Percentiles rank a stretch among this genome's conserved stretches.
Conservation (phyloP, 2,888 invertebrate species). For the Trissonchulus latispiculum region DNA sequence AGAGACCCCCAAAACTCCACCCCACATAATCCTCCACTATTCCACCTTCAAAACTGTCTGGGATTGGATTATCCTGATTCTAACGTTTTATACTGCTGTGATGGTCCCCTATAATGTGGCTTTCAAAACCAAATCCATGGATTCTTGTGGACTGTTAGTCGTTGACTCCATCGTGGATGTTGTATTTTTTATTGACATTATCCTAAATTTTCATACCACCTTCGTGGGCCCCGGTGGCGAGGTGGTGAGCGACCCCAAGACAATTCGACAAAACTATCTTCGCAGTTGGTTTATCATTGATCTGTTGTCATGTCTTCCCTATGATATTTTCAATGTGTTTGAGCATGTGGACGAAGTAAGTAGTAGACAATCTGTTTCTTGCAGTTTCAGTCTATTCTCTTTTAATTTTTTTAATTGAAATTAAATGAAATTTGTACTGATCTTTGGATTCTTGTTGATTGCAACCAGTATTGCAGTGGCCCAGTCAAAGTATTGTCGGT, state of each 20-base stretch:
- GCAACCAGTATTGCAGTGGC: too few relatives aligned
- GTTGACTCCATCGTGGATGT: slow-evolving; percentile 86
- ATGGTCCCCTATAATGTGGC: slow-evolving; percentile 99
- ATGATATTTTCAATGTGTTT: slow-evolving; percentile 99
- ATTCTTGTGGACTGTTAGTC: slow-evolving; percentile 49
- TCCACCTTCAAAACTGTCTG: slow-evolving; percentile 90
- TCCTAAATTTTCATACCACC: slow-evolving; percentile 98
- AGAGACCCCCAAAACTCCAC: slow-evolving; percentile 98
- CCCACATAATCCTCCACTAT: slow-evolving; percentile 97
- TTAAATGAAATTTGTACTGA: not conserved
- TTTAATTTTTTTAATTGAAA: not conserved
- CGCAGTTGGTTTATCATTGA: slow-evolving; percentile 99
- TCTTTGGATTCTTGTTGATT: too few relatives aligned
- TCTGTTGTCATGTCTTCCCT: slow-evolving; percentile 94
- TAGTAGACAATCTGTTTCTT: too few relatives aligned
- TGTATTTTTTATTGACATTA: slow-evolving; percentile 99
- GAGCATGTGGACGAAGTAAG: slow-evolving; percentile 80
- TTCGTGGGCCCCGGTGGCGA: slow-evolving; percentile 75
- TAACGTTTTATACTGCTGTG: slow-evolving; percentile 99
- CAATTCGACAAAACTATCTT: slow-evolving; percentile 95
- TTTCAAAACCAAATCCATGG: slow-evolving; percentile 93
- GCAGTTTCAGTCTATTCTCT: not conserved
- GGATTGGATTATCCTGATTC: slow-evolving; percentile 99
- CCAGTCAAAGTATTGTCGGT: too few relatives aligned
- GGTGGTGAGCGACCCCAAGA: slow-evolving; percentile 96